Conservation (phyloP, 1,140 invertebrate species). For the Ladona fulva region DNA sequence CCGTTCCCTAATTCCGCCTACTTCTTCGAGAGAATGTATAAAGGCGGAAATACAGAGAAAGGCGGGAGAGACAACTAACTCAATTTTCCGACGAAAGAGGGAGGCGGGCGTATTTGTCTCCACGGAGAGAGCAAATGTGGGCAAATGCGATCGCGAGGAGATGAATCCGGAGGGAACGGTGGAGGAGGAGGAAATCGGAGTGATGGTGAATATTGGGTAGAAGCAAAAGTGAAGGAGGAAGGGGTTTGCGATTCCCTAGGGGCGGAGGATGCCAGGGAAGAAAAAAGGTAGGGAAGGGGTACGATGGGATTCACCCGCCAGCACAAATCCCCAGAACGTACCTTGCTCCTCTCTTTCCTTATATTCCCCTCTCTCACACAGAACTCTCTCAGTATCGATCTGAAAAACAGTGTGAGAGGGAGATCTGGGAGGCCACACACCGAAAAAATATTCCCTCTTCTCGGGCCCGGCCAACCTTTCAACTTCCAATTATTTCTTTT, state of each 20-base stretch:
- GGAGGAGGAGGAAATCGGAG: background rate
- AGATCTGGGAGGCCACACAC: no score
- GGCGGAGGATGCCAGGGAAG: background rate
- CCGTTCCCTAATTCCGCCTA: no score
- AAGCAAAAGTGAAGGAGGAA: slow-evolving; percentile 15
- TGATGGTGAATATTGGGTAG: background rate
- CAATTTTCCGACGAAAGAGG: slow-evolving; percentile 28
- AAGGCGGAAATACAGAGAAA: background rate
- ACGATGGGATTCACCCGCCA: background rate
- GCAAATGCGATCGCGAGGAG: background rate
- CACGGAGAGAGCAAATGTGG: background rate
- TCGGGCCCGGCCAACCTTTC: no score
- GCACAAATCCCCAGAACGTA: background rate
- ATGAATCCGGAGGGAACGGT: background rate
- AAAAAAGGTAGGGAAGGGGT: slow-evolving; percentile 1
- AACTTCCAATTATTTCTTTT: no score
- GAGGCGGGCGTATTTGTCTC: background rate
- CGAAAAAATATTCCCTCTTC: no score
- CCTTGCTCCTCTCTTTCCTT: background rate
- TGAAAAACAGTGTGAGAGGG: no score
- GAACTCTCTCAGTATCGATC: background rate
- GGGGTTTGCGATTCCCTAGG: background rate
- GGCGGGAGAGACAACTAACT: slow-evolving; percentile 31
- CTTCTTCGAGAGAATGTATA: background rate
- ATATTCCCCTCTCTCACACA: background rate